These are phyloP conservation scores for Nerophis lumbriciformis DNA, from an alignment of 2,113 vertebrate genomes.

Conservation along the genomic window DNA sequence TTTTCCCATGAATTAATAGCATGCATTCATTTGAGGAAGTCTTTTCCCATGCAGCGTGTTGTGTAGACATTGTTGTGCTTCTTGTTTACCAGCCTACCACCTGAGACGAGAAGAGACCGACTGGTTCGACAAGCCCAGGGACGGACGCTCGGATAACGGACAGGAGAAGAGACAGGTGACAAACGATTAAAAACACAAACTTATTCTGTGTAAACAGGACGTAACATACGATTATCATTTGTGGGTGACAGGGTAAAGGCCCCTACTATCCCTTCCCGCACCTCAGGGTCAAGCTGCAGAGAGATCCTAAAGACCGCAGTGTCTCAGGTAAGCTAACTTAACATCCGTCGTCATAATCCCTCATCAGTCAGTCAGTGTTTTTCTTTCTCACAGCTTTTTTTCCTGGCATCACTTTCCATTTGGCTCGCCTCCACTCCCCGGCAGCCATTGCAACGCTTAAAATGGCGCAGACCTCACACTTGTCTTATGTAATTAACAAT, in stretches of 20 bases:
- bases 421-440: slow-evolving; percentile 49
- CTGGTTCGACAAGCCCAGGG: slow-evolving; percentile 97
- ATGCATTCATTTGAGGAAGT: slow-evolving; percentile 9
- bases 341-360: slow-evolving; percentile 22
- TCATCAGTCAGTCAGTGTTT: slow-evolving; percentile 34
- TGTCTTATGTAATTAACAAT: slow-evolving; percentile 51
- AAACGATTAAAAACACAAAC: background rate
- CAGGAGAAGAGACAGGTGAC: slow-evolving; percentile 83
- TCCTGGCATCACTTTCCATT: slow-evolving; percentile 41
- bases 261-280: slow-evolving; percentile 91
- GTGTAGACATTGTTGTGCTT: slow-evolving; percentile 37
- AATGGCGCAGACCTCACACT: slow-evolving; percentile 53
- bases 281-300: slow-evolving; percentile 86
- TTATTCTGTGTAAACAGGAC: background rate
- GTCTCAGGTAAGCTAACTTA: slow-evolving; percentile 84
- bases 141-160: slow-evolving; percentile 84
- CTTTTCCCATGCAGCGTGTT: slow-evolving; percentile 10
- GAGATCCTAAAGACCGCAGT: slow-evolving; percentile 93
- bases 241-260: slow-evolving; percentile 79
- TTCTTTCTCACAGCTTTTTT: slow-evolving; percentile 49
- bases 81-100: slow-evolving; percentile 89
- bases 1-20: background rate
- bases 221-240: slow-evolving; percentile 33
- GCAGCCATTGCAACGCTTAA: slow-evolving; percentile 57
- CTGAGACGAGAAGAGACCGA: slow-evolving; percentile 93